Conservation (phyloP, 2,113 vertebrate species). For the Oreochromis spilurus region DNA sequence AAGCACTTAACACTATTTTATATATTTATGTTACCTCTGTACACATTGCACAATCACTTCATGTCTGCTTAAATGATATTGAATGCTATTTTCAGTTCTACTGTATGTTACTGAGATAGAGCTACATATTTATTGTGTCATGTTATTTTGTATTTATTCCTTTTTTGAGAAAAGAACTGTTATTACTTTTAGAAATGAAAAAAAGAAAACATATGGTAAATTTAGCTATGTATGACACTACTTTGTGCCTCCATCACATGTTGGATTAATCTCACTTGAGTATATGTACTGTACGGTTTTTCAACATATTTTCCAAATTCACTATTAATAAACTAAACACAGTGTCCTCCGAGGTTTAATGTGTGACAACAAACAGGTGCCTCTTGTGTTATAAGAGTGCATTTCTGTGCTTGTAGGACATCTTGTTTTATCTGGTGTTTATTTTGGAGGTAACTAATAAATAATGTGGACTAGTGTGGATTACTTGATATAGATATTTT, state of each 20-base stretch:
- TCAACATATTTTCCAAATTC: neutral
- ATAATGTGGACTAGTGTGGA: neutral
- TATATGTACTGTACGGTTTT: neutral
- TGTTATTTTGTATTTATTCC: conserved; percentile 34
- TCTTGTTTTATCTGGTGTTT: conserved; percentile 3
- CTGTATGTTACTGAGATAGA: neutral
- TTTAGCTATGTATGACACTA: neutral
- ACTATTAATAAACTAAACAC: neutral
- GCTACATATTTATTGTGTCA: conserved; percentile 17
- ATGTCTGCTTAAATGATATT: neutral
- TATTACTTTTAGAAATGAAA: neutral
- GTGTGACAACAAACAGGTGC: conserved; percentile 5
- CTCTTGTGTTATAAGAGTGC: neutral
- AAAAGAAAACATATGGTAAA: neutral
- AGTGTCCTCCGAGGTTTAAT: neutral
- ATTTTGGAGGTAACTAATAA: conserved; percentile 1
- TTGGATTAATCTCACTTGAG: neutral
- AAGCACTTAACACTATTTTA: neutral
- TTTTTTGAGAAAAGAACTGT: neutral
- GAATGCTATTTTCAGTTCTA: neutral
- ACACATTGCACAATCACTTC: neutral
- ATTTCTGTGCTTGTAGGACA: neutral
- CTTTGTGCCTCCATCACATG: neutral
- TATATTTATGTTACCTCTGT: neutral
- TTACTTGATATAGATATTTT: neutral